These are phyloP conservation scores for Hydrozoanthus tunicans DNA, from an alignment of 64 coral and sea anemone species.

Conservation along the genomic window DNA sequence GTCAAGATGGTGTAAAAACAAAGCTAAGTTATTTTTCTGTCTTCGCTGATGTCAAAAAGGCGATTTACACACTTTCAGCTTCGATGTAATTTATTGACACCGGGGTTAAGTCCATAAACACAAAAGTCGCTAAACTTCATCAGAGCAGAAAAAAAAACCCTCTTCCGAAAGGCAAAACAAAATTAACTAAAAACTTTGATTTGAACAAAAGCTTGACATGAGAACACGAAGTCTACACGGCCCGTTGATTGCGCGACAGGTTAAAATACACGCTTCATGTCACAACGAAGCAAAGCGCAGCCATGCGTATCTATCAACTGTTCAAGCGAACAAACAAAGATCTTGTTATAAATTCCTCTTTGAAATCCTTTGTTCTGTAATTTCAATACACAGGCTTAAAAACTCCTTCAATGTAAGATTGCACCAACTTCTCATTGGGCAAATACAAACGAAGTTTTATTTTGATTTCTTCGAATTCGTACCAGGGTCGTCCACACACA, in stretches of 20 bases:
- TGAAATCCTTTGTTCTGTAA: not conserved
- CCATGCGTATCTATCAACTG: not conserved
- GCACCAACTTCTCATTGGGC: too few species aligned
- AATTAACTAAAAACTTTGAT: slow-evolving; percentile 12
- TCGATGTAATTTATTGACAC: not conserved
- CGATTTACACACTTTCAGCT: slow-evolving; percentile 7
- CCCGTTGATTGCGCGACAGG: not conserved
- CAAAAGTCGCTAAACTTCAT: not conserved
- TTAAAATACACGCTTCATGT: not conserved
- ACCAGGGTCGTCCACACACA: too few species aligned
- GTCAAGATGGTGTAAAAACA: not conserved
- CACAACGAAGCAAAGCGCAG: not conserved
- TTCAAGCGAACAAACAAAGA: slow-evolving; percentile 18
- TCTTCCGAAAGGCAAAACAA: slow-evolving; percentile 37
- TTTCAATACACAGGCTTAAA: not conserved
- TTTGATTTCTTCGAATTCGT: too few species aligned
- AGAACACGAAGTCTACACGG: not conserved
- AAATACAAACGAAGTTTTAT: too few species aligned
- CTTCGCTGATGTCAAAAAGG: not conserved
- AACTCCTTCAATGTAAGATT: not conserved
- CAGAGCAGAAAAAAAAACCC: slow-evolving; percentile 6
- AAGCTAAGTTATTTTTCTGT: not conserved
- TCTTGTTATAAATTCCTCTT: not conserved
- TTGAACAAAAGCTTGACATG: not conserved
- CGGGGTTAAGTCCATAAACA: not conserved